Conservation (phyloP, 2,113 vertebrate genomes). For the Sapajus apella region DNA sequence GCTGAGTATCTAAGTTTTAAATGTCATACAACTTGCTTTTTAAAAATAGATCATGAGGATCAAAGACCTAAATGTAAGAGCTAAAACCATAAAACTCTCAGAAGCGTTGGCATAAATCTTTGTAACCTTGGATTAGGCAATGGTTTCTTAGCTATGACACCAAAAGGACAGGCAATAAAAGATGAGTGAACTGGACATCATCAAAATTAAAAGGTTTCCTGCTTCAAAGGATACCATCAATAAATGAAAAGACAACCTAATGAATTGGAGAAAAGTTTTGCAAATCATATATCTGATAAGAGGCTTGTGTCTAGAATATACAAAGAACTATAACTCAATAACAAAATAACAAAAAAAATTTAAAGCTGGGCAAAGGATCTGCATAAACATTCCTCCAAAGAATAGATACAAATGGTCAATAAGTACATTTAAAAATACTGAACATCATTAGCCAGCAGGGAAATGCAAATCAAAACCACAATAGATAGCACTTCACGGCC, state of each 20-base stretch:
- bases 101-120: background rate
- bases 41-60: constrained; percentile 4
- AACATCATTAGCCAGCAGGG: background rate
- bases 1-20: background rate
- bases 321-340: background rate
- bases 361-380: background rate
- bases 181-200: background rate
- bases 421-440: background rate
- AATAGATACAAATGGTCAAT: background rate
- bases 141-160: background rate
- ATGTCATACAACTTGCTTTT: background rate
- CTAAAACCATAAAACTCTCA: background rate
- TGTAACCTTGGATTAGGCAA: background rate
- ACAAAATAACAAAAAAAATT: background rate
- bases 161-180: background rate
- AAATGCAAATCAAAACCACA: constrained; percentile 5
- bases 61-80: constrained; percentile 19
- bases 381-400: background rate
- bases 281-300: background rate
- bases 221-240: background rate
- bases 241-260: background rate
- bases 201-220: background rate
- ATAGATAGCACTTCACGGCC: background rate
- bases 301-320: background rate
- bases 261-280: background rate